Evolutionary conservation across 2,888 invertebrate genomes (phyloP), one percentile per base, ranked within the genome.

Genomic region (Protophormia terraenovae): DNA sequence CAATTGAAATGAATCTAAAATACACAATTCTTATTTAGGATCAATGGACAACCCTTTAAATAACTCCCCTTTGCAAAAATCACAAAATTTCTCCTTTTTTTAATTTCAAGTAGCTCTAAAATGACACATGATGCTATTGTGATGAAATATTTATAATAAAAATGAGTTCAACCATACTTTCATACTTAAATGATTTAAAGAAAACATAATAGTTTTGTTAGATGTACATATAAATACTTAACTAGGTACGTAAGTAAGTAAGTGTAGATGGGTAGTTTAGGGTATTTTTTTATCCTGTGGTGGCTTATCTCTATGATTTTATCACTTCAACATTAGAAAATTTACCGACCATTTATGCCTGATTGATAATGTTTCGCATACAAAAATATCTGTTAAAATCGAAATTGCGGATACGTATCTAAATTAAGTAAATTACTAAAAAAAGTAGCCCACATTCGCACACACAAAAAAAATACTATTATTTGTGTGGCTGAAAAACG

Each of bases 301-400:
- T 71, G 55, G 38, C 38, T 71, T 60, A 72, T 60, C 72, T 72
- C 12, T 29, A 8, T 16, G 55, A 72, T 38, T 72, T 72, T 12
- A 58, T 72, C 72, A n/a, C 29, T 45, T 58, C 2, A 45, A 10
- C 29, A 41, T 41, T 32, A 32, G n/a, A 35, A 58, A 29, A 45
- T 19, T 22, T 45, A 3, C n/a, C n/a, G n/a, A n/a, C n/a, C n/a
- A n/a, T n/a, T 41, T 27, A 14, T 35, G 50, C 14, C 12, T 32
- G 12, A 29, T 16, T 55, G 19, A 4, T 10, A 41, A 50, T 32
- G 32, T 35, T 67, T 50, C 47, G 29, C 16, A 71, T 71, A 29
- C 29, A 38, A 45, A 72, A 45, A 24, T 29, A 29, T 76, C 16
- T 19, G 1, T 50, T 6, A 19, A 50, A 50, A 22, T 50, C 4